These are phyloP conservation scores for Labeo catla DNA, from an alignment of 2,113 vertebrate genomes.

Conservation along the genomic window DNA sequence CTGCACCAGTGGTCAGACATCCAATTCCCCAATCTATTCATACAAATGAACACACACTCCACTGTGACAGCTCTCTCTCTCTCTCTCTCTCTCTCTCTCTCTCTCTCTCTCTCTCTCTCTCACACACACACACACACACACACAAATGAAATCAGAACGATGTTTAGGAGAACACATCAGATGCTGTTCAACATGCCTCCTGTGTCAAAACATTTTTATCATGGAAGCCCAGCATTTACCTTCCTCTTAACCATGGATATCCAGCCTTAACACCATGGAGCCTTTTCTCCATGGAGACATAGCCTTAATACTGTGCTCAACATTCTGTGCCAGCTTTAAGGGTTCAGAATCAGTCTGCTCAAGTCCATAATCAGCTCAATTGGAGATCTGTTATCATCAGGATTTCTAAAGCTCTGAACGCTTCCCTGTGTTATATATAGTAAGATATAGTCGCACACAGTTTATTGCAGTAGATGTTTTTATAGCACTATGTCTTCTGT, in stretches of 20 bases:
- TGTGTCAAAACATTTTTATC: constrained; percentile 21
- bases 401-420: no score
- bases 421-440: no score
- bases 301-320: background rate
- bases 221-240: background rate
- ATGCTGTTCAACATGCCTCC: constrained; percentile 48
- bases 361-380: no score
- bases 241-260: background rate
- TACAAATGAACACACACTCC: background rate
- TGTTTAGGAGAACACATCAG: constrained; percentile 76
- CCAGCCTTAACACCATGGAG: background rate
- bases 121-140: no score
- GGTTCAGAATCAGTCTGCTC: background rate
- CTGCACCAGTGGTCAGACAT: background rate
- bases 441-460: no score
- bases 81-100: no score
- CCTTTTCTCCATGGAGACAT: background rate
- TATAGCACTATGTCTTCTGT: no score
- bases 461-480: no score
- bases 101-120: no score
- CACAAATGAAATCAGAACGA: constrained; percentile 67
- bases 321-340: background rate
- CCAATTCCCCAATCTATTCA: background rate
- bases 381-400: no score
- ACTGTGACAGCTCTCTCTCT: no score